Evolutionary conservation across 1,140 invertebrate genomes (phyloP), one percentile per base, ranked within the genome.

Genomic region (Pinna nobilis): DNA sequence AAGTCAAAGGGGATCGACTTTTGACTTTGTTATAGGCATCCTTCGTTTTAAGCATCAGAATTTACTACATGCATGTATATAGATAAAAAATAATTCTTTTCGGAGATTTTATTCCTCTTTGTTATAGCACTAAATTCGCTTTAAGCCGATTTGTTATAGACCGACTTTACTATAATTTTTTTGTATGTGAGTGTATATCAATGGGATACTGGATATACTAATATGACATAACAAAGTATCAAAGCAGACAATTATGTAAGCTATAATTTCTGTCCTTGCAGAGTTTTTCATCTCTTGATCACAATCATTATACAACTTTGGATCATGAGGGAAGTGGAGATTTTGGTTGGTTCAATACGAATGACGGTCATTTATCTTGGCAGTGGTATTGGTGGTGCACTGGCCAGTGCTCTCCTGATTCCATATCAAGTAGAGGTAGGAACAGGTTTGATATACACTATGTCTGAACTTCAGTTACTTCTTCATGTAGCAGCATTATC

Each of bases 361-460:
- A 96, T 98, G 68, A 94, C 94, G 33, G 92, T 98, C 50, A 96
- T 99, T 71, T 99, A 99, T 88, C 92, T 99, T 74, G 94, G 94
- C 25, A 96, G 95, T 55, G 98, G 97, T 37, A 92, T 99, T 51
- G 96, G 93, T 70, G 98, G 98, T 32, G 99, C 99, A 89, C 91
- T 99, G 78, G 97, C 96, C 20, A 98, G 96, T 84, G 95, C 97
- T 61, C 96, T 99, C 74, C 96, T 99, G 84, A 93, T 99, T 73
- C 98, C 98, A 23, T 98, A 99, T 88, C 93, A 97, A 89, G 97
- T 97, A 59, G 97, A 98, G 92, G 96, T 97, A 91, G 90, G 90
- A 13, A 2, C 13, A 7, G 1, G 9, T 50, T 50, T 50, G 7
- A 50, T 13, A 25, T 18, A 50, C 9, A 18, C 7, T 50, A 23